Base-by-base conservation (phyloP, 2,113 vertebrate genomes). In the Nothobranchius kuhntae region DNA sequence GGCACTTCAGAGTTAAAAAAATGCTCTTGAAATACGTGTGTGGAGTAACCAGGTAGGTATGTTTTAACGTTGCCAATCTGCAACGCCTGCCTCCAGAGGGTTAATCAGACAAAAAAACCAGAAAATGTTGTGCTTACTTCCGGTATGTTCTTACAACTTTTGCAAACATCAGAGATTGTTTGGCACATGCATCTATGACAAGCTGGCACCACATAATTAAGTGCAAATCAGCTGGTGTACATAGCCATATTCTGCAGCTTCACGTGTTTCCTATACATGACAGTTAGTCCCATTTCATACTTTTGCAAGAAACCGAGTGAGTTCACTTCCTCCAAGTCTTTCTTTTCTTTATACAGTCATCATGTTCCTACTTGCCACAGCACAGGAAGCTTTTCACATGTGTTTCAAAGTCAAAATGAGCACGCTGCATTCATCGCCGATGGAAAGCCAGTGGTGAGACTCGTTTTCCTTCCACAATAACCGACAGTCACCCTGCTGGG, bases 401-500 rank as follows among this genome's bases (percentile, higher is more conserved):
- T 42, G 52, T 59, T 56, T 0, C 13, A 55, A 47, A 44, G n/a
- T 36, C 58, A 14, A 9, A 30, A 63, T 53, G 1, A 40, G n/a
- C 13, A 44, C 1, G 38, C 12, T 59, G 17, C 12, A 13, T 53
- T 30, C 13, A 11, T 11, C 36, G 15, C 61, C 21, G 10, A 53
- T 61, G 1, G 6, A 2, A n/a, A 57, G 9, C n/a, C 17, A 26
- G 13, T 65, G 9, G 26, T 57, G 21, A 52, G 45, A 1, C 14
- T 53, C 7, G 8, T 13, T 5, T 60, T 13, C 57, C 0, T 57
- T 7, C 24, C 17, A 17, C 40, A 40, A 35, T 26, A 58, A 62
- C 26, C 61, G 35, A 14, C 15, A 50, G 14, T 55, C 52, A 42
- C 15, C 44, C 26, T 38, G 66, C 68, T 68, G 26, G 56, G 42